Evolutionary conservation across 2,113 vertebrate species (phyloP).

Genomic region (Scytalopus superciliaris): DNA sequence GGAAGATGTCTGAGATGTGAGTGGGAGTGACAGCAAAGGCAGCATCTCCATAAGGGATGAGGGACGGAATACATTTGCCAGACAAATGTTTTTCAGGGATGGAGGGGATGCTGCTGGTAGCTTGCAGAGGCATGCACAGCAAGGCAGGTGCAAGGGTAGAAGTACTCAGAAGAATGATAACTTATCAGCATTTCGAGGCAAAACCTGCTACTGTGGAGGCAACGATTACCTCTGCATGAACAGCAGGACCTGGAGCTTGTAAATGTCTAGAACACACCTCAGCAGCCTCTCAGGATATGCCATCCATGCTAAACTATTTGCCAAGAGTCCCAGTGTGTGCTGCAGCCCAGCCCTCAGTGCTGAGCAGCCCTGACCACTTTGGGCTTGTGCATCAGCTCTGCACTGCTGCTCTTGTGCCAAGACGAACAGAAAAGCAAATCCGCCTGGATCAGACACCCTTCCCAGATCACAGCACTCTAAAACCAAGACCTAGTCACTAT

Average conservation of each 20-base stretch:
- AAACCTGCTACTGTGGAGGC: background rate
- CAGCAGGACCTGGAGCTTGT: background rate
- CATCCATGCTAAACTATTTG: background rate
- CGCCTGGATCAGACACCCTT: background rate
- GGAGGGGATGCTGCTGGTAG: background rate
- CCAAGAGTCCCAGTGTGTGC: background rate
- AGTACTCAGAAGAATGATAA: background rate
- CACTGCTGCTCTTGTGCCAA: background rate
- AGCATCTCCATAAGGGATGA: background rate
- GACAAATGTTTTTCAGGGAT: background rate
- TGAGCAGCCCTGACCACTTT: background rate
- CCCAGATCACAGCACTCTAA: background rate
- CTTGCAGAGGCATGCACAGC: background rate
- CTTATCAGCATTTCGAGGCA: background rate
- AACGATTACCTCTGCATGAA: background rate
- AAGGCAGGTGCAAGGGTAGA: background rate
- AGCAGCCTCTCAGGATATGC: background rate
- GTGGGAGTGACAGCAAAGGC: background rate
- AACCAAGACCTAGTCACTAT: rapidly evolving
- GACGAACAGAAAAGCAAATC: background rate
- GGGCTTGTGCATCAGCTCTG: rapidly evolving
- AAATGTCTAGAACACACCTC: background rate
- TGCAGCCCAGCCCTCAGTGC: background rate
- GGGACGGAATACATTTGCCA: background rate
- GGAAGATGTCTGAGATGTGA: background rate